Conservation (phyloP, 2,888 invertebrate species). For the Theodoxus fluviatilis region DNA sequence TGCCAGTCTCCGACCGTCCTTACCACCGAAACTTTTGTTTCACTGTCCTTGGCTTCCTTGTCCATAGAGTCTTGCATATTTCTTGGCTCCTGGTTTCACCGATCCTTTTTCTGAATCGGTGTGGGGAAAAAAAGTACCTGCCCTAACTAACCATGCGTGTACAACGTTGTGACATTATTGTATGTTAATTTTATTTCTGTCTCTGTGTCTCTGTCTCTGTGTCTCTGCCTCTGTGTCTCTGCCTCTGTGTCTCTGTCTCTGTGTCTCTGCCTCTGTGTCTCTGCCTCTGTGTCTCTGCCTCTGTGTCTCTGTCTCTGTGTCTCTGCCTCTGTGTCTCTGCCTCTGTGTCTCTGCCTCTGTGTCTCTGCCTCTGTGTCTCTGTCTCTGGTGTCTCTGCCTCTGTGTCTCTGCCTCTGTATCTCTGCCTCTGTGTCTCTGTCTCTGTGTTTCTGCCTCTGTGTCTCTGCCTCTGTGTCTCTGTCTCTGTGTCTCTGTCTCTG, state of each 20-base stretch:
- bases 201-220: neutral
- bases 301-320: neutral
- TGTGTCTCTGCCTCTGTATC: neutral
- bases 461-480: too few relatives aligned
- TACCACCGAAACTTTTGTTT: too few relatives aligned
- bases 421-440: neutral
- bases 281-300: neutral
- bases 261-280: neutral
- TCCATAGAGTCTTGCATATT: too few relatives aligned
- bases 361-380: neutral
- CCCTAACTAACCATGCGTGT: too few relatives aligned
- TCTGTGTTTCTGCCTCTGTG: neutral
- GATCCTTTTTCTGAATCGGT: too few relatives aligned
- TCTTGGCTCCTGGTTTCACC: too few relatives aligned
- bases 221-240: neutral
- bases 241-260: neutral
- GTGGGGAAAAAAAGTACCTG: too few relatives aligned
- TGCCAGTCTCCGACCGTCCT: too few relatives aligned
- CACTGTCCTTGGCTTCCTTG: too few relatives aligned
- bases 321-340: too few relatives aligned
- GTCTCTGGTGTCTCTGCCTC: neutral
- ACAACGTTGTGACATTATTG: conserved; percentile 29
- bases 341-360: too few relatives aligned
- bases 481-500: neutral
- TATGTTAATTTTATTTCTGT: conserved; percentile 22